These are phyloP conservation scores for Sitta carolinensis DNA, from an alignment of 2,797 vertebrate species.

Conservation along the genomic window DNA sequence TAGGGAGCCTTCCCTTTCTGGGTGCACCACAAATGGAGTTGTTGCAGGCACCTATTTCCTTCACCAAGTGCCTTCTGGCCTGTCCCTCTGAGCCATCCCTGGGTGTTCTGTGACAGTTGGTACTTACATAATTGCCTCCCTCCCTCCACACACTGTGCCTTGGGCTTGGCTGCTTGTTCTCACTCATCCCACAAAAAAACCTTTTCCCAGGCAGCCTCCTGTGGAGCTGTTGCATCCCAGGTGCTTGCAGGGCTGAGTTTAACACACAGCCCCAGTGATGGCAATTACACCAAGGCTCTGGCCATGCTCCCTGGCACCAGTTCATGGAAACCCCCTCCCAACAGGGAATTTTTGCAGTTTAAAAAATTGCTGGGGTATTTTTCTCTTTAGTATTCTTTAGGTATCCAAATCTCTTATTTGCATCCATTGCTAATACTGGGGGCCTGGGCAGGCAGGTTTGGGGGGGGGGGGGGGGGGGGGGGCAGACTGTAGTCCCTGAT, in stretches of 20 bases:
- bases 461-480: no score
- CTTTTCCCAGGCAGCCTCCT: not conserved
- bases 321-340: not conserved
- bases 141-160: not conserved
- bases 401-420: fast-evolving
- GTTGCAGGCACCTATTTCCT: not conserved
- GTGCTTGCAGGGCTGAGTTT: not conserved
- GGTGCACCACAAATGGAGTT: not conserved
- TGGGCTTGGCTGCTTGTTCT: not conserved
- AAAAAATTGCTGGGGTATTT: not conserved
- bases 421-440: not conserved
- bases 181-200: not conserved
- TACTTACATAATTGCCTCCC: not conserved
- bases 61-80: not conserved
- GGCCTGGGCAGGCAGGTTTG: not conserved
- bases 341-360: not conserved
- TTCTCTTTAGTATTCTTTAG: not conserved
- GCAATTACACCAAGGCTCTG: not conserved
- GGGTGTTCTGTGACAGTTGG: fast-evolving
- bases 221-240: not conserved
- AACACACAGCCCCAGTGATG: not conserved
- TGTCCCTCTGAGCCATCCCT: not conserved
- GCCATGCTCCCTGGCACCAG: fast-evolving
- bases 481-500: not conserved
- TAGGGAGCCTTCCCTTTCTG: not conserved